Percentiles rank a stretch among this genome's conserved stretches.
Conservation (phyloP, 2,888 invertebrate species). For the Erynnis tages region DNA sequence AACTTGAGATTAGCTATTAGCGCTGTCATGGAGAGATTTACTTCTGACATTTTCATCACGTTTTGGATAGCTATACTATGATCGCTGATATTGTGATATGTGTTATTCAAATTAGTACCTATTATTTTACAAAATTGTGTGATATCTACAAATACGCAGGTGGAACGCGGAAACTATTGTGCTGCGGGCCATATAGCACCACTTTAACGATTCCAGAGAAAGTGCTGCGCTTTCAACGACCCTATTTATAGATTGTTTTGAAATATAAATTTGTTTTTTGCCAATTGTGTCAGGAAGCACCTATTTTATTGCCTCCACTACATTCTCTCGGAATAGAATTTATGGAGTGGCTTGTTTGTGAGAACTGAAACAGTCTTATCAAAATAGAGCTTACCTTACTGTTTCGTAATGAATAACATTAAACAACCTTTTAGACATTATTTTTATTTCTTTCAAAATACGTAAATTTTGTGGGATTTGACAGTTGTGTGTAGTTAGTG, state of each 20-base stretch:
- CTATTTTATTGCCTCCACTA: conserved; percentile 43
- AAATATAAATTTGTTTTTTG: conserved; percentile 50
- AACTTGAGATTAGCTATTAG: too few relatives aligned
- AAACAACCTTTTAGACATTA: background rate
- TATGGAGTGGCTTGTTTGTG: conserved; percentile 40
- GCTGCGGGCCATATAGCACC: conserved; percentile 21
- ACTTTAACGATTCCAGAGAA: conserved; percentile 36
- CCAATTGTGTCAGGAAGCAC: conserved; percentile 50
- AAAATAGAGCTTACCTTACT: conserved; percentile 17
- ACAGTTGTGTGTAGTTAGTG: conserved; percentile 28
- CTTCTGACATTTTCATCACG: too few relatives aligned
- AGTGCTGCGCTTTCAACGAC: conserved; percentile 41
- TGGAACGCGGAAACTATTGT: conserved; percentile 40
- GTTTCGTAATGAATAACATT: conserved; percentile 1
- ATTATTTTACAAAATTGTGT: too few relatives aligned
- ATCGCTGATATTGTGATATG: too few relatives aligned
- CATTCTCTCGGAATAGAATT: conserved; percentile 42
- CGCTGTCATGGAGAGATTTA: too few relatives aligned
- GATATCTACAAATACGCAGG: conserved; percentile 17
- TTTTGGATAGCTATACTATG: too few relatives aligned
- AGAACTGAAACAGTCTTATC: conserved; percentile 34
- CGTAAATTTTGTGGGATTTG: conserved; percentile 5
- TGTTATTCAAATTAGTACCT: too few relatives aligned
- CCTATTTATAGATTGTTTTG: conserved; percentile 49
- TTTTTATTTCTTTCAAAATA: background rate